phyloP scores from a whole-genome alignment of 2,113 vertebrate genomes.

The Tiliqua scincoides region DNA sequence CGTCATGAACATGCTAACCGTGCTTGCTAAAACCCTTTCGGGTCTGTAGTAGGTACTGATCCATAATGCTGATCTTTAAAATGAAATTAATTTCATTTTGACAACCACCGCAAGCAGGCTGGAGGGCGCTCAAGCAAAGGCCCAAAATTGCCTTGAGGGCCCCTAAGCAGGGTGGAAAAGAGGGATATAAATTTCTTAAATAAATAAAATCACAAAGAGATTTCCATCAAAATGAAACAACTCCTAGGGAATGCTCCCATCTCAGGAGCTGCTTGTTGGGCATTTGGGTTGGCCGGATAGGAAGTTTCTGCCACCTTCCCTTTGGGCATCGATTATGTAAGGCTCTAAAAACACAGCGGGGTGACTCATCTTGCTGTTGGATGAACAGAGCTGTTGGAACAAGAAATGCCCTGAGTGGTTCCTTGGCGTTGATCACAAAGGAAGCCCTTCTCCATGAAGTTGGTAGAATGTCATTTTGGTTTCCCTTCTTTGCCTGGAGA shows the following conservation, averaged over 20 bases:
- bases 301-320: constrained; percentile 68
- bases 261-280: constrained; percentile 14
- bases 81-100: too few species aligned
- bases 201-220: too few species aligned
- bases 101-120: too few species aligned
- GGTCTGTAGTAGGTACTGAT: too few species aligned
- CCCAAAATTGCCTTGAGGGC: too few species aligned
- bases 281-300: constrained; percentile 59
- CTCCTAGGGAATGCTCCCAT: background rate
- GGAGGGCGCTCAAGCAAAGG: too few species aligned
- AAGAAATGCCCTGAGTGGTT: background rate
- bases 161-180: too few species aligned
- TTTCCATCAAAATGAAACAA: background rate
- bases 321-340: constrained; percentile 63
- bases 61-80: too few species aligned
- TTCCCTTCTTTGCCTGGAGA: background rate
- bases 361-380: constrained; percentile 55
- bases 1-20: too few species aligned
- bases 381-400: constrained; percentile 56
- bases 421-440: background rate
- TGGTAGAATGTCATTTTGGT: background rate
- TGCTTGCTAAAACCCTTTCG: too few species aligned
- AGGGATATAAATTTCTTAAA: too few species aligned
- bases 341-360: constrained; percentile 49
- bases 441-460: background rate